Conservation (phyloP, 2,888 invertebrate genomes). For the Eilema caniola region DNA sequence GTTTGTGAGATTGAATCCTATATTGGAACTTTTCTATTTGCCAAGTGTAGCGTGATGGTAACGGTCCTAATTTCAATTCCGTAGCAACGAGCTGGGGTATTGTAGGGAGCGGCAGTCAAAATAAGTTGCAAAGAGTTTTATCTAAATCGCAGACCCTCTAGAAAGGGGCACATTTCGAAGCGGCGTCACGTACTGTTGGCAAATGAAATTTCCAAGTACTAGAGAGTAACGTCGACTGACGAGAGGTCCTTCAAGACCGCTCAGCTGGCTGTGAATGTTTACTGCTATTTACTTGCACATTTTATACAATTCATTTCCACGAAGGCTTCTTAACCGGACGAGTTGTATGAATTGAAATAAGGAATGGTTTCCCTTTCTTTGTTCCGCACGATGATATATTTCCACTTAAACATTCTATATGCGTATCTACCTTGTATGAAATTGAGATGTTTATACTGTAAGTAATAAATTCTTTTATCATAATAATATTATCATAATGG, state of each 20-base stretch:
- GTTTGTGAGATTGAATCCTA: conserved; percentile 68
- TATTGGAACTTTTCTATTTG: conserved; percentile 73
- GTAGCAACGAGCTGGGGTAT: conserved; percentile 70
- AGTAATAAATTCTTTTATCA: conserved; percentile 15
- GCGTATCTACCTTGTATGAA: conserved; percentile 17
- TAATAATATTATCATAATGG: background rate
- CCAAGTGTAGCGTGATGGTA: conserved; percentile 63
- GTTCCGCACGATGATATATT: conserved; percentile 13
- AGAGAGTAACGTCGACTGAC: conserved; percentile 62
- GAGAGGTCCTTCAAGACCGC: conserved; percentile 59
- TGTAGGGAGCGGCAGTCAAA: conserved; percentile 66
- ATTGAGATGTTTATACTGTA: conserved; percentile 5
- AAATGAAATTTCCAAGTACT: conserved; percentile 82
- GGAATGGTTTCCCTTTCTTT: conserved; percentile 45
- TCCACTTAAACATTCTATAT: conserved; percentile 28
- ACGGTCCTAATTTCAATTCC: conserved; percentile 79
- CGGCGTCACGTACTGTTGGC: conserved; percentile 78
- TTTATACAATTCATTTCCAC: conserved; percentile 57
- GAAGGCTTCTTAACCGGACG: conserved; percentile 47
- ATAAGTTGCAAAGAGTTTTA: conserved; percentile 72
- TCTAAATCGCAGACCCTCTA: conserved; percentile 68
- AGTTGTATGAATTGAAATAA: conserved; percentile 53
- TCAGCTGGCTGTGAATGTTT: conserved; percentile 60
- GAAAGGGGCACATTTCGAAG: conserved; percentile 74
- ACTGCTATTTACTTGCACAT: conserved; percentile 63